Evolutionary conservation across 1,140 invertebrate genomes (phyloP), one percentile per base, ranked within the genome.

Genomic region (Trichonephila inaurata): DNA sequence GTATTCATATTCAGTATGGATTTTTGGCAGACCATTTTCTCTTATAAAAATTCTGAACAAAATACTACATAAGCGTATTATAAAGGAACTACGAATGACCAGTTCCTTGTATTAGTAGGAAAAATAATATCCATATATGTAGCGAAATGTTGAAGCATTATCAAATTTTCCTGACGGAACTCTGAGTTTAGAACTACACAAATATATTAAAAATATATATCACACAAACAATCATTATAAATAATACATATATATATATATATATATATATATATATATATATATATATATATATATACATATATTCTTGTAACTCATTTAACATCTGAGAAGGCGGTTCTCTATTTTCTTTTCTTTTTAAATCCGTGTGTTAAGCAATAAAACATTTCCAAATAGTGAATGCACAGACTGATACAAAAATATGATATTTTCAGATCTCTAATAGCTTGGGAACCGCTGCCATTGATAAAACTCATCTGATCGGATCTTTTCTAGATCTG

Each of bases 401-500:
- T 77, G 24, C 28, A 69, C n/a, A 69, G 66, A 69, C 24, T 69
- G 66, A 28, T 19, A 40, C 72, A 77, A 77, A 77, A 77, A 18
- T 51, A 2, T 16, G 18, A 77, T 40, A 40, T 77, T 40, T 40
- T 77, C 72, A 19, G 72, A 40, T 18, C 0, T 14, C 0, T 14
- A 77, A 40, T 77, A 40, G 72, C 58, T 85, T 60, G 21, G 83
- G 83, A 28, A 85, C 83, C 83, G 83, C 83, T 85, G 21, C 28
- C 24, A 60, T 61, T 85, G 83, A 85, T 85, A 85, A 33, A 18
- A 33, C 21, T 58, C 83, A 85, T 85, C 83, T 60, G 83, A 85
- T 60, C 51, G 44, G 83, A 85, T 60, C 58, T 85, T 85, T 85
- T 85, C 83, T 85, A 85, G 83, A 51, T 28, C 58, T 85, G 83